Percentiles rank a stretch among this genome's conserved stretches.
These are phyloP conservation scores for Ostrea edulis DNA, from an alignment of 1,140 invertebrate species.

Conservation along the genomic window DNA sequence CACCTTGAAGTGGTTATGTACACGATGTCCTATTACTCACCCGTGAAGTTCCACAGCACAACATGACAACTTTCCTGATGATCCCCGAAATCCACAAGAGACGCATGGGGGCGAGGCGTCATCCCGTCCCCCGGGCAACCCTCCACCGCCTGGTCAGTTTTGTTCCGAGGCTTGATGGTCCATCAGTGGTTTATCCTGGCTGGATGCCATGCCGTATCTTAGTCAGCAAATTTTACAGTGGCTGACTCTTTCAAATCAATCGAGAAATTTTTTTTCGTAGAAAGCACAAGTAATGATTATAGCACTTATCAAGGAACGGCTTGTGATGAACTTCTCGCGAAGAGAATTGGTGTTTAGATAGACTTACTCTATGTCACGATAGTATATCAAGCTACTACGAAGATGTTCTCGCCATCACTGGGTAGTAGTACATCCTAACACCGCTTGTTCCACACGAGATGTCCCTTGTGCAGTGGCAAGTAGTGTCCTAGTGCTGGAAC, in stretches of 20 bases:
- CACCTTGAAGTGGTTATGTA: not conserved
- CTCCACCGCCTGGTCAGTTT: not conserved
- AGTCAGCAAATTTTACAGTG: conserved; percentile 24
- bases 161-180: not conserved
- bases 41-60: conserved; percentile 52
- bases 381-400: not conserved
- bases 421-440: not conserved
- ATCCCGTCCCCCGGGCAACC: not conserved
- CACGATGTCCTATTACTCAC: conserved; percentile 36
- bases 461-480: not conserved
- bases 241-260: conserved; percentile 32
- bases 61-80: conserved; percentile 57
- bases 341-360: not conserved
- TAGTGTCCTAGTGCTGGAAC: not conserved
- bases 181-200: not conserved
- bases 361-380: conserved; percentile 2
- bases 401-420: not conserved
- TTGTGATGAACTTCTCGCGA: conserved; percentile 15
- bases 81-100: conserved; percentile 45
- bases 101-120: conserved; percentile 25
- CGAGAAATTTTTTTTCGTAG: not conserved
- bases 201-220: not conserved
- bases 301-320: conserved; percentile 28
- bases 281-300: conserved; percentile 39
- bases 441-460: not conserved